phyloP scores from a whole-genome alignment of 1,140 invertebrate species.

The Eumaeus atala region DNA sequence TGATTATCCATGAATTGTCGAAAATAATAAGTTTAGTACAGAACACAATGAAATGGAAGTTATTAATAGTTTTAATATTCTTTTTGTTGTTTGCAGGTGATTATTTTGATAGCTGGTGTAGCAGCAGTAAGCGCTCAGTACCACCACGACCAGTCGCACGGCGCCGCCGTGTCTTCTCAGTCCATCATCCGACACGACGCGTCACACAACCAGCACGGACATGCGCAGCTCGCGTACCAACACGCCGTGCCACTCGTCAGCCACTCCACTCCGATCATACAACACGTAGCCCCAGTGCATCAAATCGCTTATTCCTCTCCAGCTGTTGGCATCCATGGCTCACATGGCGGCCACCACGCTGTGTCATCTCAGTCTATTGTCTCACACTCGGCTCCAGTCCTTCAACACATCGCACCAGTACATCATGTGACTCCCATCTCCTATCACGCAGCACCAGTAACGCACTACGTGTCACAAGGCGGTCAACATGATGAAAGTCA shows the following conservation, averaged over 20 bases:
- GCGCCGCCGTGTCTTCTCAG: conserved; percentile 41
- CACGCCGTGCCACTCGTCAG: neutral
- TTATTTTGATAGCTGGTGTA: conserved; percentile 14
- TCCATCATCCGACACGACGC: conserved; percentile 39
- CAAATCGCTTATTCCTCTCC: no score
- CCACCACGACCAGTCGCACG: conserved; percentile 17
- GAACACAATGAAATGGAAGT: no score
- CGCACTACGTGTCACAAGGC: conserved; percentile 15
- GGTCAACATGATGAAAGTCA: conserved; percentile 23
- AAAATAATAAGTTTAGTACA: neutral
- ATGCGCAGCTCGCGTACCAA: neutral
- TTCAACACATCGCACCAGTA: conserved; percentile 13
- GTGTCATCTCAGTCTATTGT: neutral
- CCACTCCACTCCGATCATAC: no score
- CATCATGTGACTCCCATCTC: conserved; percentile 31
- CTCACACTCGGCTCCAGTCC: conserved; percentile 15
- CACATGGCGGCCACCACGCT: no score
- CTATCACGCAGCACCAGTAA: conserved; percentile 24
- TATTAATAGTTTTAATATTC: no score
- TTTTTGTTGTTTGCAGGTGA: conserved; percentile 10
- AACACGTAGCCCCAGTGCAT: no score
- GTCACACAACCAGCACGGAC: conserved; percentile 20
- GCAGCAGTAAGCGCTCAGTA: conserved; percentile 16
- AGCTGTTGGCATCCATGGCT: no score
- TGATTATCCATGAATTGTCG: neutral